A percentile compares a stretch with the other conserved stretches of the same genome.
Conservation (phyloP, 2,113 vertebrate genomes). For the Cynocephalus volans region DNA sequence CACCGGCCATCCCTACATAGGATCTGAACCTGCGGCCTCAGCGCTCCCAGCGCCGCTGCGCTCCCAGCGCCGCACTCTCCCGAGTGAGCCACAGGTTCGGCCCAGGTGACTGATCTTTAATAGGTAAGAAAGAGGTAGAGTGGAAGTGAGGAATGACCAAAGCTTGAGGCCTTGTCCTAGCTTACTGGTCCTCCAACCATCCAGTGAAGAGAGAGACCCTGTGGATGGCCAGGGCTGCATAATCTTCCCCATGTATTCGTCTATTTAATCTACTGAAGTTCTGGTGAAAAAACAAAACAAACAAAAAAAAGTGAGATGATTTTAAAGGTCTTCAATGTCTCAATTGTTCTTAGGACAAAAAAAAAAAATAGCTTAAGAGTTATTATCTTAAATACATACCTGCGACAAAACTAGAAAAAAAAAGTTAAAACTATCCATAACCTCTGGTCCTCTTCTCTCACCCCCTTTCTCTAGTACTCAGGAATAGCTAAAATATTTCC, state of each 20-base stretch:
- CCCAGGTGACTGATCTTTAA: not conserved
- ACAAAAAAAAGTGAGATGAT: not conserved
- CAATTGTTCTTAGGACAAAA: not conserved
- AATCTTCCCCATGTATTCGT: not conserved
- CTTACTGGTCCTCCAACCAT: not conserved
- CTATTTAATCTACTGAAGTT: conserved; percentile 6
- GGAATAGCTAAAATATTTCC: not conserved
- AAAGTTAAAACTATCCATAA: not conserved
- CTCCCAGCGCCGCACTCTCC: too few relatives aligned
- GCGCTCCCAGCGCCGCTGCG: too few relatives aligned
- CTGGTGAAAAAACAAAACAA: not conserved
- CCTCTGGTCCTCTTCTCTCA: not conserved
- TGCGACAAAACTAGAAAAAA: not conserved
- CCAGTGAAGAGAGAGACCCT: not conserved
- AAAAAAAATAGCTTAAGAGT: not conserved
- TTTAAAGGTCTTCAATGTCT: conserved; percentile 47
- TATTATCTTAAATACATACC: not conserved
- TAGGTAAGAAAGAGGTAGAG: not conserved
- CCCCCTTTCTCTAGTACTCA: not conserved
- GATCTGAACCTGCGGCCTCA: too few relatives aligned
- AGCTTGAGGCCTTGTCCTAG: not conserved
- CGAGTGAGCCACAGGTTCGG: too few relatives aligned
- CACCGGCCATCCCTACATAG: too few relatives aligned
- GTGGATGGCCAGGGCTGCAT: not conserved
- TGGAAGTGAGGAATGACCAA: not conserved